A percentile compares a stretch with the other conserved stretches of the same genome.
phyloP scores from a whole-genome alignment of 2,113 vertebrate species.

The Pomatorhinus ruficollis region DNA sequence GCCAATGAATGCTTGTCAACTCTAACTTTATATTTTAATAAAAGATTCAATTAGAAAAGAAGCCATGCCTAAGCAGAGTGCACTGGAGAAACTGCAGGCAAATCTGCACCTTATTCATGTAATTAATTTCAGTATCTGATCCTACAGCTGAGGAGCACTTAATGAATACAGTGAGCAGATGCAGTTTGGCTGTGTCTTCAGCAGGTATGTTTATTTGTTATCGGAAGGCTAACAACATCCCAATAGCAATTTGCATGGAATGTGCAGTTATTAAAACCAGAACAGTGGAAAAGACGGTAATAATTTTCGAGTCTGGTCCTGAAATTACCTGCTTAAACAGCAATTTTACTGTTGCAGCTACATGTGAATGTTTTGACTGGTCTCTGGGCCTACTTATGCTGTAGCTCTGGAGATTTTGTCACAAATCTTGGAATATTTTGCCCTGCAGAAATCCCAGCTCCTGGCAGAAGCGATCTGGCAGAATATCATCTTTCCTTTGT shows the following conservation, averaged over 20 bases:
- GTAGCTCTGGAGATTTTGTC: not conserved
- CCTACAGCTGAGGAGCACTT: not conserved
- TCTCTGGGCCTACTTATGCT: not conserved
- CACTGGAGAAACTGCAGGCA: not conserved
- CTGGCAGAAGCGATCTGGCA: not conserved
- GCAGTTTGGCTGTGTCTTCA: not conserved
- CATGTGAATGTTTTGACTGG: not conserved
- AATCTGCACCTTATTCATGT: not conserved
- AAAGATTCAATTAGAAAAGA: not conserved
- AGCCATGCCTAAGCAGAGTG: not conserved
- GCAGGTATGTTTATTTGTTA: not conserved
- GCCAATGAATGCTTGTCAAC: not conserved
- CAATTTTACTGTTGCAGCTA: not conserved
- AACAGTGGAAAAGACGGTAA: not conserved
- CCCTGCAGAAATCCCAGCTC: not conserved
- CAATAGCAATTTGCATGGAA: not conserved
- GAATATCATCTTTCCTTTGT: not conserved
- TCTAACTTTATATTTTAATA: not conserved
- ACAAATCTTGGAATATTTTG: not conserved
- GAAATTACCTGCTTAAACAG: conserved; percentile 2
- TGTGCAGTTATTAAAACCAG: not conserved
- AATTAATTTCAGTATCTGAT: not conserved
- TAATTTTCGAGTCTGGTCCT: not conserved
- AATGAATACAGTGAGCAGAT: not conserved
- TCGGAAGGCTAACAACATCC: not conserved